These are phyloP conservation scores for Vanessa atalanta DNA, from an alignment of 1,140 invertebrate genomes.

Conservation along the genomic window DNA sequence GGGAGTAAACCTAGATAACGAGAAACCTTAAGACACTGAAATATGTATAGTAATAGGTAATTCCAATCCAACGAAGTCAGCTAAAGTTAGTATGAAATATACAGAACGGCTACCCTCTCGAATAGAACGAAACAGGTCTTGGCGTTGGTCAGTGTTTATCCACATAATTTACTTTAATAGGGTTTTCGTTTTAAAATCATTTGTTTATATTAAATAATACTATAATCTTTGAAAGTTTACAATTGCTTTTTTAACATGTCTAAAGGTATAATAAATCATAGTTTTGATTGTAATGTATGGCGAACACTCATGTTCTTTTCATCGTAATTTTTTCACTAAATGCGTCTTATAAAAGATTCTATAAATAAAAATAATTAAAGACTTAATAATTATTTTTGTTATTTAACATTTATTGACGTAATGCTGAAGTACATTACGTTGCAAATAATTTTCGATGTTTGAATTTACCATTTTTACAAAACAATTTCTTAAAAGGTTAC, in stretches of 20 bases:
- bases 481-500: background rate
- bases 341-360: background rate
- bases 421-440: background rate
- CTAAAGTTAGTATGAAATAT: no score
- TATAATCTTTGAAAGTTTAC: no score
- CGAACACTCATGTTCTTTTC: background rate
- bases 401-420: background rate
- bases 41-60: no score
- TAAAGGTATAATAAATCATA: background rate
- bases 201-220: background rate
- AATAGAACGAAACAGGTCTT: no score
- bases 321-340: background rate
- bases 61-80: no score
- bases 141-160: background rate
- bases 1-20: no score
- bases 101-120: no score
- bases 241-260: no score
- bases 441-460: background rate
- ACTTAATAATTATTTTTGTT: background rate
- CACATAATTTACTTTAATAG: background rate
- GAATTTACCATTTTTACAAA: background rate
- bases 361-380: background rate
- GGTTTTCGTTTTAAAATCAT: background rate
- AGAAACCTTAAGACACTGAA: no score
- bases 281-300: background rate